Base-by-base conservation (phyloP, 2,113 vertebrate genomes). In the Hippocampus barbouri region DNA sequence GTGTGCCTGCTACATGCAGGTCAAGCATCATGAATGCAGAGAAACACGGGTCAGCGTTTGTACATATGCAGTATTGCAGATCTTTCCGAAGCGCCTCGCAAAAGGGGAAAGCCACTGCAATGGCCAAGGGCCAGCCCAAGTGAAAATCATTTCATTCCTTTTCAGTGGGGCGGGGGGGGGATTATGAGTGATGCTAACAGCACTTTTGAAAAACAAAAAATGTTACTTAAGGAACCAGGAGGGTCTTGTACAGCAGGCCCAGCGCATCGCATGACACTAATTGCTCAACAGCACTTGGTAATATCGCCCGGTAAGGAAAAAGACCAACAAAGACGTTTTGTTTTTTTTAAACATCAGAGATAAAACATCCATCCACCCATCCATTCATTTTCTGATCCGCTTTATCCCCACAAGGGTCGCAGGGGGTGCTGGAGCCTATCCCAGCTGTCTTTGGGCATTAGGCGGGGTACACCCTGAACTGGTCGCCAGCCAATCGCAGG, bases 61-160 rank as follows among this genome's bases (percentile, higher is more conserved):
- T 57, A 41, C 72, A 81, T 34, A 64, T 14, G 21, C 5, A 11
- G 10, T 43, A 40, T 12, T 23, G 27, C 11, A 43, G 10, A 23
- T 43, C 40, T 43, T 10, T 30, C 30, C 30, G 30, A 30, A 30
- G 30, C 38, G 1, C 38, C 23, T 27, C 6, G 15, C 23, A 70
- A 45, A 56, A 30, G 23, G 54, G 60, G 53, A 6, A 4, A 68
- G 69, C 65, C 57, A 68, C 53, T 66, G 63, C 54, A n/a, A 27
- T 69, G 78, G 75, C 69, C 76, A 74, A 66, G 75, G 56, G 23
- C 23, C n/a, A 57, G 78, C 63, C 68, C 30, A 64, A 78, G 71
- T 79, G 56, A 86, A 87, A 87, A 83, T 88, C 79, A 84, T 86
- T 88, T 89, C 84, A 88, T 85, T 83, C 70, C 79, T 75, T 85